Evolutionary conservation across 2,888 invertebrate species (phyloP).

Genomic region (Euplexia lucipara): DNA sequence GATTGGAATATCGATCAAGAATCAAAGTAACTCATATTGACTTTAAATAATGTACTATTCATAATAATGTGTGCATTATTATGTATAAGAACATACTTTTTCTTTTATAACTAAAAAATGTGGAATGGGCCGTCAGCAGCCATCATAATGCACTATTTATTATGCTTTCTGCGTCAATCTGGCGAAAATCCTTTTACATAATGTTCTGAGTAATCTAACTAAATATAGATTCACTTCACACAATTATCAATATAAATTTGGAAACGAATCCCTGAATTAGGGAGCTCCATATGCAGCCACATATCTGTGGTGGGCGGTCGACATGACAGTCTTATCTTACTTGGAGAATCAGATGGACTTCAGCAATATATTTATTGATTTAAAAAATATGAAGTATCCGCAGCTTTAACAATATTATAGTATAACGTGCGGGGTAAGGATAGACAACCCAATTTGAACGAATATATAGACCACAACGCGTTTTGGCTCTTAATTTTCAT

Average conservation of each 20-base stretch:
- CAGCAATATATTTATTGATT: slow-evolving; percentile 22
- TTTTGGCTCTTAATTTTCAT: slow-evolving; percentile 48
- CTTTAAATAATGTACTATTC: neutral
- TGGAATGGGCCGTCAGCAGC: neutral
- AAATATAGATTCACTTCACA: no score
- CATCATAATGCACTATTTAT: neutral
- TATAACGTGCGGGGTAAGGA: slow-evolving; percentile 1
- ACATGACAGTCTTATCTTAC: slow-evolving; percentile 8
- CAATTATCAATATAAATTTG: no score
- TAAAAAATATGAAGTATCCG: slow-evolving; percentile 24
- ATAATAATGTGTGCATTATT: neutral
- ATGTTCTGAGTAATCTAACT: slow-evolving; percentile 4
- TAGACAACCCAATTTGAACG: slow-evolving; percentile 15
- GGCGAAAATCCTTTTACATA: slow-evolving; percentile 1
- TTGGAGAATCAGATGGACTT: slow-evolving; percentile 13
- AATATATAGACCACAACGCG: slow-evolving; percentile 43
- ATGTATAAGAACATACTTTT: neutral
- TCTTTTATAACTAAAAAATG: neutral
- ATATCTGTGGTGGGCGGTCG: slow-evolving; percentile 6
- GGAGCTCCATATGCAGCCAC: slow-evolving; percentile 2
- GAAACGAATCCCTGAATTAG: slow-evolving; percentile 5
- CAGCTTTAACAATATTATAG: slow-evolving; percentile 12
- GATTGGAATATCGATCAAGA: slow-evolving; percentile 19
- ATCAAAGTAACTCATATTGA: slow-evolving; percentile 3
- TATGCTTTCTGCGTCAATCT: slow-evolving; percentile 8